phyloP scores from a whole-genome alignment of 2,797 vertebrate genomes.

The Zalophus californianus region DNA sequence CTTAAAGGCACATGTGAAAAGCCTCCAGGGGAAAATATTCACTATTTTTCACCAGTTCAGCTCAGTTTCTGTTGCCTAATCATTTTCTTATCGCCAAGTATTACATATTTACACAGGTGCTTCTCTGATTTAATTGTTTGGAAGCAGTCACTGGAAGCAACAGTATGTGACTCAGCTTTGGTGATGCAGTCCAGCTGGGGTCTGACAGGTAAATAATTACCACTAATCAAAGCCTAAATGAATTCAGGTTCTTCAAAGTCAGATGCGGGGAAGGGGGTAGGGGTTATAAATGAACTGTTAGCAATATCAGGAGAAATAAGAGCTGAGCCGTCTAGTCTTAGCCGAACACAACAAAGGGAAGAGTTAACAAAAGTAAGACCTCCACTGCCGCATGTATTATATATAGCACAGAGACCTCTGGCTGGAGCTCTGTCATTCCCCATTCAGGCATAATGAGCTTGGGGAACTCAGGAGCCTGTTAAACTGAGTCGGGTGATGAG shows the following conservation, averaged over 20 bases:
- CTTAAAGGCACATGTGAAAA: slow-evolving; percentile 25
- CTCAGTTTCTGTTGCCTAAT: slow-evolving; percentile 64
- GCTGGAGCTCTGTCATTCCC: background rate
- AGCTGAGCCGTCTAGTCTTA: background rate
- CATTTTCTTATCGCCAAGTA: slow-evolving; percentile 74
- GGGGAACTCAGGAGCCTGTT: background rate
- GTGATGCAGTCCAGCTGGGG: slow-evolving; percentile 67
- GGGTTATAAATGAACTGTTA: slow-evolving; percentile 75
- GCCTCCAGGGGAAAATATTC: background rate
- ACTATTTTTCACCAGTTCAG: slow-evolving; percentile 34
- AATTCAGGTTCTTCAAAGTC: slow-evolving; percentile 77
- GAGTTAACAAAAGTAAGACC: background rate
- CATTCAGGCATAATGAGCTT: background rate
- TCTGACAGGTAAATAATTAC: slow-evolving; percentile 79
- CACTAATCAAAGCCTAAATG: slow-evolving; percentile 71
- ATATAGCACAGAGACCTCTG: background rate
- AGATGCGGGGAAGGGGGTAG: background rate
- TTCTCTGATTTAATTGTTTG: slow-evolving; percentile 68
- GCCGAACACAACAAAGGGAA: slow-evolving; percentile 36
- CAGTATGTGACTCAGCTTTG: background rate
- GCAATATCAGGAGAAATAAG: slow-evolving; percentile 55
- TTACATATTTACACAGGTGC: slow-evolving; percentile 81
- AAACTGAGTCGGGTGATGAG: background rate
- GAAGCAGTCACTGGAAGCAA: slow-evolving; percentile 49
- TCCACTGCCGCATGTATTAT: background rate